Conservation (phyloP, 2,113 vertebrate species). For the Maccullochella peelii region DNA sequence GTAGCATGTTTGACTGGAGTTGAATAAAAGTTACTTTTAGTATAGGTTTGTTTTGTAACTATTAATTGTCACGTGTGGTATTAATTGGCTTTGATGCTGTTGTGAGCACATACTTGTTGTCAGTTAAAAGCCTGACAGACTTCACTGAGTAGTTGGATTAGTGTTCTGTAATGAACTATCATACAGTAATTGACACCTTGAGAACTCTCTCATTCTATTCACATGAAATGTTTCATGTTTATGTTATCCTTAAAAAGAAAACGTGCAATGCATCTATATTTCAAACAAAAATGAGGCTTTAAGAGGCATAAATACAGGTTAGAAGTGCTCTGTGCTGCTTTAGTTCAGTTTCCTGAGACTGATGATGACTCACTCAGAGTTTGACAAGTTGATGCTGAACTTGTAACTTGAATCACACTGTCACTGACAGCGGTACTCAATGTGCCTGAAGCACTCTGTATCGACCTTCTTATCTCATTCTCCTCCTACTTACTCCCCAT, state of each 20-base stretch:
- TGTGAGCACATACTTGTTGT: neutral
- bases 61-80: neutral
- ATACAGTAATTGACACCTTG: neutral
- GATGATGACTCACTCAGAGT: neutral
- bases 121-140: neutral
- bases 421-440: neutral
- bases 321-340: neutral
- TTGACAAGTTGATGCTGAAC: slow-evolving; percentile 20
- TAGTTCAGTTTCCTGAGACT: slow-evolving; percentile 2
- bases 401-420: slow-evolving; percentile 7
- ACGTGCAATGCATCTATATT: neutral
- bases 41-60: neutral
- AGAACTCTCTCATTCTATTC: too few species aligned
- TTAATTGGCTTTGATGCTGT: neutral
- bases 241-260: neutral
- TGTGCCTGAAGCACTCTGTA: slow-evolving; percentile 18
- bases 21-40: neutral
- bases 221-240: neutral
- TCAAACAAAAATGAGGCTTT: neutral
- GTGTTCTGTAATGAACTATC: neutral
- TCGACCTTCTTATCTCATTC: slow-evolving; percentile 29
- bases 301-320: neutral
- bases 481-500: slow-evolving; percentile 3
- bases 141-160: neutral
- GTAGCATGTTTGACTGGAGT: neutral